Base-by-base conservation (phyloP, 2,113 vertebrate genomes). In the Pitta sordida region DNA sequence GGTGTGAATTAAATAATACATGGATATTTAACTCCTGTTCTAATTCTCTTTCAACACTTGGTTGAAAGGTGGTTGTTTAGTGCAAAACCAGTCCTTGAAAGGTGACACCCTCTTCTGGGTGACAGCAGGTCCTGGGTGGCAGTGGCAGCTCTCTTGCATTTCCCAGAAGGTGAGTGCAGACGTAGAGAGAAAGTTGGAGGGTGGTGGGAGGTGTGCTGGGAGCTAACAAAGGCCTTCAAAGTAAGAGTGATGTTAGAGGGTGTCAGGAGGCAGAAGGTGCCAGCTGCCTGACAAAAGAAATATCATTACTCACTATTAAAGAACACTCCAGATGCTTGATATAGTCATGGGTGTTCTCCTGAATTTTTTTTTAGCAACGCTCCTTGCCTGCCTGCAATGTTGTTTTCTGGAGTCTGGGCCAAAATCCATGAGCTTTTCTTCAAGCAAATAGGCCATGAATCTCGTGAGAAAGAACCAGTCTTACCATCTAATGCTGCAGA, bases 251-350 rank as follows among this genome's bases (percentile, higher is more conserved):
- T 96, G 90, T 94, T 91, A 86, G 84, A 95, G 71, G 82, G 90
- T 93, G 91, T 95, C 37, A 73, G 83, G 52, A 94, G 87, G 94
- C 95, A 96, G 96, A 96, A 96, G 96, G 96, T 95, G 93, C 96
- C 94, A 96, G 95, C 95, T 96, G 96, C 87, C 94, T 94, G 91
- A 96, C 91, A 95, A 94, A 94, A 93, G 96, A 96, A 96, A 96
- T 96, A 90, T 93, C 90, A 96, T 96, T 96, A 95, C 68, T 96
- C 96, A 95, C 94, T 63, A 94, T 96, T 96, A 96, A 95, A 95
- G 93, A 93, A 95, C 90, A 88, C 82, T 96, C 94, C 94, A 96
- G 94, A 94, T 96, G 95, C 93, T 94, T 95, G 75, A 94, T 91
- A 64, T 81, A 96, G 82, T 96, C 90, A 95, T 94, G 87, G 87